Conservation (phyloP, 1,140 invertebrate species). For the Dreissena rostriformis region DNA sequence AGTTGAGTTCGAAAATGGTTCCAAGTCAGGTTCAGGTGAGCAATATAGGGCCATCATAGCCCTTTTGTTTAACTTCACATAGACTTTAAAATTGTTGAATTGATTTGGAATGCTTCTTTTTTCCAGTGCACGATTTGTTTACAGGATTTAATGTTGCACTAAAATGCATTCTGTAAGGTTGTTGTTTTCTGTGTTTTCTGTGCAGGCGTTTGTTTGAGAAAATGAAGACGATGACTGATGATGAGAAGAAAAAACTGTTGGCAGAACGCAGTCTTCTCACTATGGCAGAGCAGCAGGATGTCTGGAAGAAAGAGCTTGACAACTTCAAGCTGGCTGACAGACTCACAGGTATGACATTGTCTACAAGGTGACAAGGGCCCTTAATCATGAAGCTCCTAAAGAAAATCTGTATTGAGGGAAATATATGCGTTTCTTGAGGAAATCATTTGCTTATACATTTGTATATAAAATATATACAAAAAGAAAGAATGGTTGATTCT, state of each 20-base stretch:
- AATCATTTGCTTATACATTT: too few species aligned
- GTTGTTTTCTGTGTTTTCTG: not conserved
- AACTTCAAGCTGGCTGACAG: conserved; percentile 58
- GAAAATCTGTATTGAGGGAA: too few species aligned
- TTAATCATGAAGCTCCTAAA: too few species aligned
- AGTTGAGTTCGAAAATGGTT: too few species aligned
- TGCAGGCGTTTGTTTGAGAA: not conserved
- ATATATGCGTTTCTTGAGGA: too few species aligned
- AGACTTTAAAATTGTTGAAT: too few species aligned
- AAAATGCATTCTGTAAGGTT: not conserved
- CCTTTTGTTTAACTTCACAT: too few species aligned
- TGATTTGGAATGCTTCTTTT: not conserved
- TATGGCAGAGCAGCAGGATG: conserved; percentile 63
- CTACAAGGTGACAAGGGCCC: too few species aligned
- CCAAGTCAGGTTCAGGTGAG: too few species aligned
- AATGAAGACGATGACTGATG: not conserved
- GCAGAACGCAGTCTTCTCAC: conserved; percentile 42
- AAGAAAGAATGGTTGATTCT: too few species aligned
- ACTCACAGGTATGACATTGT: conserved; percentile 83
- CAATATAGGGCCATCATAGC: too few species aligned
- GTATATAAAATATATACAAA: too few species aligned
- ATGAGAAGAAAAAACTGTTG: conserved; percentile 26
- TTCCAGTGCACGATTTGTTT: not conserved
- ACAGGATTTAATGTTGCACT: not conserved
- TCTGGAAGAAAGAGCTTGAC: conserved; percentile 62